Evolutionary conservation across 1,140 invertebrate genomes (phyloP), one percentile per base, ranked within the genome.

Genomic region (Popillia japonica): DNA sequence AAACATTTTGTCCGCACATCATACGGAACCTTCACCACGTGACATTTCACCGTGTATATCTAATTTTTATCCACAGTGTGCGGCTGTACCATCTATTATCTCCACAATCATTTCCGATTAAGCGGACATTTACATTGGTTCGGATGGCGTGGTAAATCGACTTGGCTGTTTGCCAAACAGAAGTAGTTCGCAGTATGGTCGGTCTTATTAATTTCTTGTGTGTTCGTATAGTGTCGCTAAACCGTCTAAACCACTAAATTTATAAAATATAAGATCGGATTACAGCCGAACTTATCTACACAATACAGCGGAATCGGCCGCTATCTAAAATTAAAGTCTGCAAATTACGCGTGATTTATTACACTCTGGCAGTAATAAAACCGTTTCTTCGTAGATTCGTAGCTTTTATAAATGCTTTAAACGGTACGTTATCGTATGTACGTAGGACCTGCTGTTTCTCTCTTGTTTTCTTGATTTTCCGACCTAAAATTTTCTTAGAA

Each of bases 241-340:
- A 68, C 61, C 61, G 61, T 27, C 61, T 27, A 68, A 68, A 68
- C 10, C 61, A 14, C 61, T 34, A 34, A 68, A 68, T 68, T 68
- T 68, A 68, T 68, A 68, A 68, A 68, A 27, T 68, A 68, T 68
- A 68, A 68, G 61, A 68, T 68, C 61, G 61, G 61, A 68, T 68
- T 68, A 68, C 7, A 68, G 9, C 22, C 7, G 61, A 68, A 68
- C 61, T 68, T 68, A 68, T 68, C 61, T 68, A 27, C 61, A 34
- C 61, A 34, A 68, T 68, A 68, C 61, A 68, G 22, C 10, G 20
- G 61, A 34, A 68, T 68, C 61, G 22, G 22, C 61, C 61, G 61
- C 27, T 68, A 68, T 68, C 61, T 68, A 20, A 68, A 68, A 68
- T 68, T 68, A 68, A 68, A 68, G 61, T 68, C 61, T 23, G 61